phyloP scores from a whole-genome alignment of 2,113 vertebrate species.

The Clarias gariepinus region DNA sequence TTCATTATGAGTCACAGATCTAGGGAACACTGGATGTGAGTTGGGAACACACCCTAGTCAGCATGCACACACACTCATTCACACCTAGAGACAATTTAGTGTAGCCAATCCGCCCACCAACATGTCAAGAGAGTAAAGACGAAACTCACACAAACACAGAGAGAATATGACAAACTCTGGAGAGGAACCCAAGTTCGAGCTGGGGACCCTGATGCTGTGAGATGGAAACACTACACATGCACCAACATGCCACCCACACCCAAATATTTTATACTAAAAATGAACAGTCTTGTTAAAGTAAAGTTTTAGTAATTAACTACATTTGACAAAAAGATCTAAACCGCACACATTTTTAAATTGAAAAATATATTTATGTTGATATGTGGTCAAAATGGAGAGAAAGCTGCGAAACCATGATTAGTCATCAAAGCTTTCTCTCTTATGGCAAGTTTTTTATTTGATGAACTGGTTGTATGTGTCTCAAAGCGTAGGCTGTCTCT shows the following conservation, averaged over 20 bases:
- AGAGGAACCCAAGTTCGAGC: neutral
- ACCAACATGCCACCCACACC: neutral
- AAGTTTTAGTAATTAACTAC: neutral
- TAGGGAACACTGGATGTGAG: neutral
- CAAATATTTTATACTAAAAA: neutral
- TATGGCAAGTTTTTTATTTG: neutral
- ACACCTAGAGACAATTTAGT: neutral
- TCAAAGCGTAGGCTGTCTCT: slow-evolving; percentile 36
- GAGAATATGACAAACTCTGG: neutral
- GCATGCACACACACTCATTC: neutral
- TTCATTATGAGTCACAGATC: neutral
- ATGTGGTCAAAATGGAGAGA: neutral
- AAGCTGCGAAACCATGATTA: neutral
- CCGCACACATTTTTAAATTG: neutral
- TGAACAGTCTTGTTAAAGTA: neutral
- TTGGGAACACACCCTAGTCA: neutral
- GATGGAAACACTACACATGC: neutral
- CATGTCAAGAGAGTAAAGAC: neutral
- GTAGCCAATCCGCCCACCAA: neutral
- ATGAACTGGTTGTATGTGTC: slow-evolving; percentile 20
- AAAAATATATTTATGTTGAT: slow-evolving; percentile 3
- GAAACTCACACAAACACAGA: neutral
- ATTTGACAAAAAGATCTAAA: neutral
- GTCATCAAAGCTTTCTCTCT: neutral
- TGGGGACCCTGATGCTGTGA: neutral